Percentiles rank a stretch among this genome's conserved stretches.
Evolutionary conservation across 2,888 invertebrate species (phyloP).

Genomic region (Dichetophora obliterata): DNA sequence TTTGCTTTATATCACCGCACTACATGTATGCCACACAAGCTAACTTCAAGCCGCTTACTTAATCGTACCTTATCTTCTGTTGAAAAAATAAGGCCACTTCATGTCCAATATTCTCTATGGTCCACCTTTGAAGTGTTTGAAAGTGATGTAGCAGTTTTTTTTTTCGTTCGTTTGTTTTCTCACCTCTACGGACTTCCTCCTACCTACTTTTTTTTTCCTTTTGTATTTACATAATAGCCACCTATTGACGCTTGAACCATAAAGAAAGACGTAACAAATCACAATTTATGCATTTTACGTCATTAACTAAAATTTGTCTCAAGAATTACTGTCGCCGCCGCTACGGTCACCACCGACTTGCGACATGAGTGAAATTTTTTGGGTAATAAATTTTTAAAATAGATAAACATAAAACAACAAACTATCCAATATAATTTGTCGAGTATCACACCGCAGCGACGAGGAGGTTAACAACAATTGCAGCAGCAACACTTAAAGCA

Average conservation of each 20-base stretch:
- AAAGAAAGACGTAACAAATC: constrained; percentile 33
- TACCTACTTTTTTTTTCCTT: neutral
- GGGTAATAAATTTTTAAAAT: constrained; percentile 47
- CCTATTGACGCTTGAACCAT: constrained; percentile 1
- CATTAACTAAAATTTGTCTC: constrained; percentile 33
- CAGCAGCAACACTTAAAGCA: neutral
- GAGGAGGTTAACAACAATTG: constrained; percentile 14
- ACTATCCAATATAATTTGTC: constrained; percentile 25
- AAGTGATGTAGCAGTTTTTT: neutral
- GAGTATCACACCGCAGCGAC: constrained; percentile 13
- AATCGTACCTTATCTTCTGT: no score
- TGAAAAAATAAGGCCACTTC: no score
- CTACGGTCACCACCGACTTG: constrained; percentile 11
- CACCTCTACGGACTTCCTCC: neutral
- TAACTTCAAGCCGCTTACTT: no score
- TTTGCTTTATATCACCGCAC: no score
- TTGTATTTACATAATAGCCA: constrained; percentile 26
- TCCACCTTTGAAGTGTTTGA: no score
- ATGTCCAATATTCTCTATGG: no score
- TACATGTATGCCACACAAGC: no score
- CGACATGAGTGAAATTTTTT: constrained; percentile 47
- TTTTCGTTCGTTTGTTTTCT: neutral
- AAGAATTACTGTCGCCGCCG: constrained; percentile 31
- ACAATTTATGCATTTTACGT: constrained; percentile 30
- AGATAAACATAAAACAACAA: constrained; percentile 33